phyloP scores from a whole-genome alignment of 2,113 vertebrate genomes.

The Elaphurus davidianus region DNA sequence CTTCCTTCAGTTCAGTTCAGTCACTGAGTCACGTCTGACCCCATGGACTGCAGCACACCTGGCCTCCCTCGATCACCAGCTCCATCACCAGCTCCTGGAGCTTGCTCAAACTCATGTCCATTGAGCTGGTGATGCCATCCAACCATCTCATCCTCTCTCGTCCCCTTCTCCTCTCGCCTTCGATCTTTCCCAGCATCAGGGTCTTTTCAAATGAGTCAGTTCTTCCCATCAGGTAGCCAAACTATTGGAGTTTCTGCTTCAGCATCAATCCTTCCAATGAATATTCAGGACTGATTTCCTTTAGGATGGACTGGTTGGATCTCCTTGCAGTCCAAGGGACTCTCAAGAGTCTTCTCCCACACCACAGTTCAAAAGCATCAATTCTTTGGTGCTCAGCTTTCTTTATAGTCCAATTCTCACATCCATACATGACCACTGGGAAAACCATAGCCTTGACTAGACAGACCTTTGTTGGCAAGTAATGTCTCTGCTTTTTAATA shows the following conservation, averaged over 20 bases:
- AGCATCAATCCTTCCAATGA: background rate
- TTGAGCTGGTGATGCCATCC: background rate
- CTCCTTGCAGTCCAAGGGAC: background rate
- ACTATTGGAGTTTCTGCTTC: background rate
- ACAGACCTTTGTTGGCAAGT: background rate
- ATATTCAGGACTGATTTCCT: background rate
- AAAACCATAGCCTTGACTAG: background rate
- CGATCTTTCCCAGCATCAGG: background rate
- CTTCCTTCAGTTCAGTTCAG: background rate
- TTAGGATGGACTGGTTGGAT: background rate
- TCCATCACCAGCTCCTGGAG: background rate
- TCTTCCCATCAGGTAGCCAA: background rate
- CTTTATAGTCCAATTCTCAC: background rate
- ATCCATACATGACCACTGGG: background rate
- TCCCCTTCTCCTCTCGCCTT: background rate
- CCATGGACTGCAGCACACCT: background rate
- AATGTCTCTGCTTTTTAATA: background rate
- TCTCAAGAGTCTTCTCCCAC: background rate
- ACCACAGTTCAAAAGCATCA: rapidly evolving
- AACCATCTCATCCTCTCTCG: background rate
- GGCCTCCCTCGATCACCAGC: background rate
- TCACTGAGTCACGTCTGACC: background rate
- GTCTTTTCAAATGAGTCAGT: background rate
- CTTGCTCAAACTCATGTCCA: background rate
- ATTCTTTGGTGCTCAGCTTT: background rate